Conservation (phyloP, 2,113 vertebrate species). For the Oxyura jamaicensis region DNA sequence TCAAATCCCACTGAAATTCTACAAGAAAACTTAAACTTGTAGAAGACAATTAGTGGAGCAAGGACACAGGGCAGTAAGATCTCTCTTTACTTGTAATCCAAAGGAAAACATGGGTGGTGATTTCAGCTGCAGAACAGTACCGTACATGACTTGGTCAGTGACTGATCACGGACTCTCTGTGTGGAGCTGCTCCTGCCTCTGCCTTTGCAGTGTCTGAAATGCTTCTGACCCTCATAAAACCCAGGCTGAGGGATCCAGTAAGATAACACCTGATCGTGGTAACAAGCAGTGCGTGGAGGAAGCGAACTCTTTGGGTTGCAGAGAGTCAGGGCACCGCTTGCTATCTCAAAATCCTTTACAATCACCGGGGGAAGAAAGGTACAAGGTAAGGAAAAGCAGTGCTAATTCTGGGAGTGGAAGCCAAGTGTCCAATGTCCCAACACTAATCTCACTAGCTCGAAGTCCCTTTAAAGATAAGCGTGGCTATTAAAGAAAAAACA, state of each 20-base stretch:
- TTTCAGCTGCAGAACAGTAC: background rate
- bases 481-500: background rate
- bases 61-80: background rate
- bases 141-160: background rate
- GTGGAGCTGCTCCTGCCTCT: background rate
- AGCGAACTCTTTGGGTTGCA: background rate
- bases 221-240: background rate
- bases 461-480: background rate
- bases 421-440: rapidly evolving
- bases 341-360: background rate
- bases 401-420: background rate
- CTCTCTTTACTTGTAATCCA: background rate
- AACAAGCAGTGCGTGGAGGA: background rate
- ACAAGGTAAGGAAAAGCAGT: background rate
- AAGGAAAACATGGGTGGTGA: background rate
- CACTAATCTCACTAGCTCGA: background rate
- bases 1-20: background rate
- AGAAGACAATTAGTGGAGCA: background rate
- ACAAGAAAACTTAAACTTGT: background rate
- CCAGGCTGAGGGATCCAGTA: background rate
- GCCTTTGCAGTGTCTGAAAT: background rate
- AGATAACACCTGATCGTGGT: background rate
- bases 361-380: background rate
- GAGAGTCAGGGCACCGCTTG: background rate
- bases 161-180: background rate